phyloP scores from a whole-genome alignment of 2,797 vertebrate genomes.

The Notoglanidium macrostoma region DNA sequence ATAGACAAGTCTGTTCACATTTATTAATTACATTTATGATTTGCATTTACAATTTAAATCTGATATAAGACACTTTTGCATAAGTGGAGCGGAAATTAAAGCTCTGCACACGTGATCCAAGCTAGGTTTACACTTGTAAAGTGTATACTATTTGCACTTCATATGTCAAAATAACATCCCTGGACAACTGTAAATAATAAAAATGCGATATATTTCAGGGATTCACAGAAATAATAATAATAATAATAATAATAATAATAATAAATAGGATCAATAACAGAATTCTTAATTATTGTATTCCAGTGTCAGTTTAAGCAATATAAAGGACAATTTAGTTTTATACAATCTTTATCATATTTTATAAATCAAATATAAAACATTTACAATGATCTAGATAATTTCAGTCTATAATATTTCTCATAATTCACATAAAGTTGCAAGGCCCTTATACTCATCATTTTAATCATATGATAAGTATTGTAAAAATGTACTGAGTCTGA shows the following conservation, averaged over 20 bases:
- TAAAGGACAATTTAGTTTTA: not conserved
- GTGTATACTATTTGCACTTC: not conserved
- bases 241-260: not conserved
- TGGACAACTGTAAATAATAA: not conserved
- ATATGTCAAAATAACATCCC: not conserved
- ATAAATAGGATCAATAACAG: not conserved
- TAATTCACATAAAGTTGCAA: constrained; percentile 4
- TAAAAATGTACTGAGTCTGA: not conserved
- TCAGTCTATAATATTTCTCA: not conserved
- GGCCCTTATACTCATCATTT: not conserved
- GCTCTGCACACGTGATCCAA: not conserved
- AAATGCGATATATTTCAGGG: not conserved
- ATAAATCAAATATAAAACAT: not conserved
- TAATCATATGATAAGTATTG: not conserved
- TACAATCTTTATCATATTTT: not conserved
- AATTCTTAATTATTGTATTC: not conserved
- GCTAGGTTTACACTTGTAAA: not conserved
- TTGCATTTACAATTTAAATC: not conserved
- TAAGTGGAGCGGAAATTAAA: not conserved
- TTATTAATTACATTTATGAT: not conserved
- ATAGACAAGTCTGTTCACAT: not conserved
- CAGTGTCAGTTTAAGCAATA: not conserved
- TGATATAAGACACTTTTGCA: not conserved
- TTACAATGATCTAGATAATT: not conserved
- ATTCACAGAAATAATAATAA: not conserved